Evolutionary conservation across 2,797 vertebrate genomes (phyloP).

Genomic region (Microchirus variegatus): DNA sequence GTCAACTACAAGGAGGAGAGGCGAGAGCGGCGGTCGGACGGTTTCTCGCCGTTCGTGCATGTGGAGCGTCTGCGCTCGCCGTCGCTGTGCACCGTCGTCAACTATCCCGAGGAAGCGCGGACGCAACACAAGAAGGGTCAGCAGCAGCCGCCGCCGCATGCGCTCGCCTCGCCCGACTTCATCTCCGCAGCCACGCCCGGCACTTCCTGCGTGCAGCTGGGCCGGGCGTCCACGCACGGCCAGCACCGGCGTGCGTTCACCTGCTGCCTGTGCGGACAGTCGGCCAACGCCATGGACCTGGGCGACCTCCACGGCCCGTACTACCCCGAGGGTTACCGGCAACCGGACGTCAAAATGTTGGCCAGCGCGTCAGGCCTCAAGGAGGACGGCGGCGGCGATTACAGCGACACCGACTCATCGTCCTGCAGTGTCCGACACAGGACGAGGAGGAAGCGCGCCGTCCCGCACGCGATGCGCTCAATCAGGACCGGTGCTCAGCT

Average conservation of each 20-base stretch:
- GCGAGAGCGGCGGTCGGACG: conserved; percentile 63
- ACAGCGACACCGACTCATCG: conserved; percentile 77
- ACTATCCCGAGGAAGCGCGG: conserved; percentile 75
- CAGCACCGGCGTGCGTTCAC: conserved; percentile 64
- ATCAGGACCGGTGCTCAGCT: conserved; percentile 39
- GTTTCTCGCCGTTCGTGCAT: conserved; percentile 77
- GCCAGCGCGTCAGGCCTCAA: conserved; percentile 37
- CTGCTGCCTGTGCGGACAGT: conserved; percentile 80
- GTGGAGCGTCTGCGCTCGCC: conserved; percentile 55
- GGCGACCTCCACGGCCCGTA: conserved; percentile 86
- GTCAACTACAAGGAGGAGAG: conserved; percentile 79
- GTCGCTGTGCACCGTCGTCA: conserved; percentile 74
- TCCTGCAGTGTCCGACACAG: conserved; percentile 49
- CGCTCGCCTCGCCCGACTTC: conserved; percentile 39
- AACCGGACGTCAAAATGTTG: conserved; percentile 53
- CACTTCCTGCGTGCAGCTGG: conserved; percentile 77
- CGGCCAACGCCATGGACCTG: conserved; percentile 81
- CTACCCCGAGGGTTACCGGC: conserved; percentile 77
- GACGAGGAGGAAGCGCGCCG: conserved; percentile 42
- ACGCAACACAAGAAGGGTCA: conserved; percentile 58
- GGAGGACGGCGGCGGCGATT: conserved; percentile 50
- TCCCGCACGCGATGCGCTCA: conserved; percentile 14
- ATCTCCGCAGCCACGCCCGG: conserved; percentile 68
- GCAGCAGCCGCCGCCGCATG: conserved; percentile 58
- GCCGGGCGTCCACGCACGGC: conserved; percentile 63